These are phyloP conservation scores for Apolygus lucorum DNA, from an alignment of 1,140 invertebrate genomes.

Conservation along the genomic window DNA sequence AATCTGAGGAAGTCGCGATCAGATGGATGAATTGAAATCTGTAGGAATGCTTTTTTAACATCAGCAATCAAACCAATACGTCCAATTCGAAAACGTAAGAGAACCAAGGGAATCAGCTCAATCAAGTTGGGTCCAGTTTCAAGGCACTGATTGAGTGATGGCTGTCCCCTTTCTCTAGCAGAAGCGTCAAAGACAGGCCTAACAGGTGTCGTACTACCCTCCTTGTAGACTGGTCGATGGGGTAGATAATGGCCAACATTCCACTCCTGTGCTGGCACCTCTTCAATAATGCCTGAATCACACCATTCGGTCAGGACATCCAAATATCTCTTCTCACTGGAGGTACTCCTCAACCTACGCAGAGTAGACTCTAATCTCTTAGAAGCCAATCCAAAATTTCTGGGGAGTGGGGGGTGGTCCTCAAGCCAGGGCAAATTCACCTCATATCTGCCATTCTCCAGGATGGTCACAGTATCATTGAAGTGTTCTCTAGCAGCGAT, in stretches of 20 bases:
- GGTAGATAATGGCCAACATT: constrained; percentile 2
- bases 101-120: neutral
- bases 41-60: neutral
- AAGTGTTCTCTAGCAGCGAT: too few relatives aligned
- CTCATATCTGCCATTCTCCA: too few relatives aligned
- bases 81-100: neutral
- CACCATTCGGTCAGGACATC: too few relatives aligned
- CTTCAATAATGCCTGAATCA: too few relatives aligned
- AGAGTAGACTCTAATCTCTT: too few relatives aligned
- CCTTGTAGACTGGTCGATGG: neutral
- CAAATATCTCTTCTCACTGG: too few relatives aligned
- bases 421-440: too few relatives aligned
- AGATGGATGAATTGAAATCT: neutral
- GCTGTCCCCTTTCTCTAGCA: neutral
- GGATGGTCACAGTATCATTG: too few relatives aligned
- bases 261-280: too few relatives aligned
- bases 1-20: neutral
- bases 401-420: too few relatives aligned
- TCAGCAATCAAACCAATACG: neutral
- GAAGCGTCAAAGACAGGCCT: constrained; percentile 1
- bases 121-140: neutral
- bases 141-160: neutral
- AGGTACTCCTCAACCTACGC: too few relatives aligned
- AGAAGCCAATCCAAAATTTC: too few relatives aligned
- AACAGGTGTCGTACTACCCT: neutral